Percentiles rank a stretch among this genome's conserved stretches.
Conservation (phyloP, 2,888 invertebrate genomes). For the Sesia apiformis region DNA sequence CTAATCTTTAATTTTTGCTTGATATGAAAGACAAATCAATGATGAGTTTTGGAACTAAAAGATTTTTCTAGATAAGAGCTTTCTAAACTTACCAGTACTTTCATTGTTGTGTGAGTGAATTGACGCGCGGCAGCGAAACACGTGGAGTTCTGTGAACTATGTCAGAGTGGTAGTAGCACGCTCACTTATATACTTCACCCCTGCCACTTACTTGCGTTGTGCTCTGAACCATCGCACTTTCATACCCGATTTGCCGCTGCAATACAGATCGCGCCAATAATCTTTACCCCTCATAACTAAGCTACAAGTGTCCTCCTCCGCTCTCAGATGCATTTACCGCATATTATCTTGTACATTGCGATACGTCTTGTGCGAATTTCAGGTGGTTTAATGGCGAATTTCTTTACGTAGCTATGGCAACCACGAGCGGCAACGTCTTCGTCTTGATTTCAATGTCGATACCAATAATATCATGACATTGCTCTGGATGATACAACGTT, state of each 20-base stretch:
- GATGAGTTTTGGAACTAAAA: not conserved
- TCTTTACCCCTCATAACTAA: not conserved
- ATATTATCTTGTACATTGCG: not conserved
- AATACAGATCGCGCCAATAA: slow-evolving; percentile 16
- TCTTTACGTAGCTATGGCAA: not conserved
- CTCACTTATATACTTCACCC: slow-evolving; percentile 71
- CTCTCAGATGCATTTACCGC: not conserved
- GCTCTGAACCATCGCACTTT: slow-evolving; percentile 62
- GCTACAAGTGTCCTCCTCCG: not conserved
- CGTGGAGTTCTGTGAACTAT: slow-evolving; percentile 63
- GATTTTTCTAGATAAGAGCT: not conserved
- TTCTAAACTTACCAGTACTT: slow-evolving; percentile 61
- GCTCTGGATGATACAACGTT: not conserved
- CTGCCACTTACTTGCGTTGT: slow-evolving; percentile 57
- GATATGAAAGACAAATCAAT: too few species aligned
- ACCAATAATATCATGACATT: not conserved
- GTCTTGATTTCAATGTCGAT: slow-evolving; percentile 1
- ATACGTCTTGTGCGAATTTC: not conserved
- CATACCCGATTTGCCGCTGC: slow-evolving; percentile 51
- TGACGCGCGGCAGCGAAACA: slow-evolving; percentile 48
- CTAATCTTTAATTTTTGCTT: too few species aligned
- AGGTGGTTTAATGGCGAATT: too few species aligned
- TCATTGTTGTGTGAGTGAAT: slow-evolving; percentile 53
- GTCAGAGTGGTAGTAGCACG: slow-evolving; percentile 65
- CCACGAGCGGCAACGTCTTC: not conserved